Evolutionary conservation across 2,113 vertebrate species (phyloP), one percentile per base, ranked within the genome.

Genomic region (Phylloscopus whistleri): DNA sequence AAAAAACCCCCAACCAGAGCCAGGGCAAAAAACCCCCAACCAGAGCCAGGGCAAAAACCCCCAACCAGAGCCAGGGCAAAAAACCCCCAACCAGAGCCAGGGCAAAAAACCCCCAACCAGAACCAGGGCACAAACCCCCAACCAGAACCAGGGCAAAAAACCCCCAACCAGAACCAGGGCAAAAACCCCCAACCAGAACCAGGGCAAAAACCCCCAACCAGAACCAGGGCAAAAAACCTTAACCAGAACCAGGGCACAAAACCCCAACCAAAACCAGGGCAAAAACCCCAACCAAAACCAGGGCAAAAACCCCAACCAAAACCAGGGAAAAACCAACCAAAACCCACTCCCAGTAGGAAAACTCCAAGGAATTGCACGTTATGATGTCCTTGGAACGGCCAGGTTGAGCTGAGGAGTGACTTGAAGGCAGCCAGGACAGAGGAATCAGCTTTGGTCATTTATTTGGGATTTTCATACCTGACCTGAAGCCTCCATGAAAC

Each of bases 301-400:
- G n/a, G 44, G 35, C 10, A 41, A 41, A 12, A 41, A 39, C 39
- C 39, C 39, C 39, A 51, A 23, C 9, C 63, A 46, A 55, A 73
- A 24, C 13, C 12, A 21, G 35, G 37, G 28, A 15, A 44, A 39
- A 59, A 13, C 6, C 30, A 67, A 11, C 3, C 69, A 14, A 81
- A 41, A 2, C 3, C 11, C 11, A 16, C 39, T 8, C 8, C 26
- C 3, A 2, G 1, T 1, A 2, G 30, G 12, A n/a, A 6, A 69
- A 44, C 41, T 59, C 26, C 28, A 6, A 23, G 46, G 41, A 11
- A 3, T 53, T 46, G 28, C 19, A 6, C 2, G 0, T 60, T 46
- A 0, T 2, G 14, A 20, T 17, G 41, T 23, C 68, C 39, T 48
- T 56, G 55, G 55, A 17, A 7, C 43, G 14, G 11, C n/a, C 55